These are phyloP conservation scores for Chromoteleia sp. DNA, from an alignment of 2,888 invertebrate species.

Conservation along the genomic window DNA sequence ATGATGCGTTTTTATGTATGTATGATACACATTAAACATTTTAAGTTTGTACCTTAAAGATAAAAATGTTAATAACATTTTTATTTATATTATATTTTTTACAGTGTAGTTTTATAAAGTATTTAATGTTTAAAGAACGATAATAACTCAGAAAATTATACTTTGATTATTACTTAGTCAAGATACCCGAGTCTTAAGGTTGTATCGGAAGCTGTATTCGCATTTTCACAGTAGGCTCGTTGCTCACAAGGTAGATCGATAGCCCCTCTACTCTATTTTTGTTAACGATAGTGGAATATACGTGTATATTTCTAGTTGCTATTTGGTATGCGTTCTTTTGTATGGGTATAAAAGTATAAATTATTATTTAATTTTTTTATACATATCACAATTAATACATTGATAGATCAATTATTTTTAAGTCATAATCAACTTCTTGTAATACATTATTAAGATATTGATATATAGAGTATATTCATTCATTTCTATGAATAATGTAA, in stretches of 20 bases:
- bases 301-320: neutral
- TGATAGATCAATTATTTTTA: too few relatives aligned
- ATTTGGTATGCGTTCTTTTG: constrained; percentile 3
- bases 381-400: neutral
- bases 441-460: too few relatives aligned
- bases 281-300: constrained; percentile 38
- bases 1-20: neutral
- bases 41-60: too few relatives aligned
- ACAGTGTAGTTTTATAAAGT: neutral
- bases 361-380: constrained; percentile 6
- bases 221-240: constrained; percentile 50
- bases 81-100: too few relatives aligned
- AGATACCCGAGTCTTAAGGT: constrained; percentile 16
- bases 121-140: neutral
- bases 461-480: too few relatives aligned
- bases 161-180: neutral
- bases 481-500: too few relatives aligned
- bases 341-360: neutral
- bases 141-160: neutral
- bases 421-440: too few relatives aligned
- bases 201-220: constrained; percentile 47
- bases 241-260: constrained; percentile 45
- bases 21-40: too few relatives aligned
- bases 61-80: too few relatives aligned
- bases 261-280: constrained; percentile 32